Percentiles rank a stretch among this genome's conserved stretches.
Conservation (phyloP, 2,888 invertebrate genomes). For the Tipula lateralis region DNA sequence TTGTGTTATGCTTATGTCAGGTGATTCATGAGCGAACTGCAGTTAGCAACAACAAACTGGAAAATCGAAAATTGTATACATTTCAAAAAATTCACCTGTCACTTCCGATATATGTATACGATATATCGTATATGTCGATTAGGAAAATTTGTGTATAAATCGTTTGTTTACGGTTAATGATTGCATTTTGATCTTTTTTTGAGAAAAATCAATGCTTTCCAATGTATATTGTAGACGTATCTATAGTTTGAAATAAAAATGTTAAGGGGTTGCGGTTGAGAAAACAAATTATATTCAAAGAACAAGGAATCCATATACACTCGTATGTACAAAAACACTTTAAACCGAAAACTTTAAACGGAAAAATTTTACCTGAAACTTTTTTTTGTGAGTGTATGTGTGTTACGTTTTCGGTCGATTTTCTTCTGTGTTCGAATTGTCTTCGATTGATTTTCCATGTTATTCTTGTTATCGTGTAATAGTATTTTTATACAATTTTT, state of each 20-base stretch:
- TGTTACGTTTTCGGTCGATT: not conserved
- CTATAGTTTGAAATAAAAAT: no score
- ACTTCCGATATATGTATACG: no score
- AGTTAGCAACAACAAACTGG: not conserved
- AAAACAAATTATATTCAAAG: no score
- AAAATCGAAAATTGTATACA: not conserved
- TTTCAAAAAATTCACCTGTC: not conserved
- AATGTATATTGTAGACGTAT: not conserved
- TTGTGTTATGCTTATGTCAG: not conserved
- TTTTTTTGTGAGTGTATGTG: not conserved
- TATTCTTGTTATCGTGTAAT: not conserved
- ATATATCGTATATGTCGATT: not conserved
- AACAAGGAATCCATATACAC: no score
- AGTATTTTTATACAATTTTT: not conserved
- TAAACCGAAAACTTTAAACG: not conserved
- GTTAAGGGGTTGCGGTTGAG: no score
- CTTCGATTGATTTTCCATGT: not conserved
- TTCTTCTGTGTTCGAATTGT: not conserved
- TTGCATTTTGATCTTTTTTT: not conserved
- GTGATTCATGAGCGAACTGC: not conserved
- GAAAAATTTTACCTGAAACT: not conserved
- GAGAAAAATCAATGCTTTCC: not conserved
- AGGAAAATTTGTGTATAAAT: not conserved
- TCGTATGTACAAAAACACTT: no score
- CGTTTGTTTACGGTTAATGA: slow-evolving; percentile 6